Conservation (phyloP, 2,113 vertebrate species). For the Nestor notabilis region DNA sequence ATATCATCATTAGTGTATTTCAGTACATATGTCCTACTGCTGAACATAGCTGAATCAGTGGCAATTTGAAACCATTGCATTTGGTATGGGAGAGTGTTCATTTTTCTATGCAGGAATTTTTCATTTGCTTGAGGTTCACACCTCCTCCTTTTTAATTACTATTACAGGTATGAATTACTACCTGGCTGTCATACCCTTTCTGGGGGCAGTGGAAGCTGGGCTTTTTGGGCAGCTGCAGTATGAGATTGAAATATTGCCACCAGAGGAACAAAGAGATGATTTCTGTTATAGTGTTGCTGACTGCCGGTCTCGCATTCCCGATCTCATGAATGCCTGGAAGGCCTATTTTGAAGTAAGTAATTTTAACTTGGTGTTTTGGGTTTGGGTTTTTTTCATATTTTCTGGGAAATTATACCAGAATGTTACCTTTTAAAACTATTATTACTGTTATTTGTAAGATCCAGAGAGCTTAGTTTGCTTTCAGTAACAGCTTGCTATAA, state of each 20-base stretch:
- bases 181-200: slow-evolving; percentile 71
- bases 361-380: background rate
- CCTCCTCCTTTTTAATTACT: background rate
- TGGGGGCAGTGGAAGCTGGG: slow-evolving; percentile 75
- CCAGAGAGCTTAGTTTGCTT: background rate
- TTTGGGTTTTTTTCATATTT: background rate
- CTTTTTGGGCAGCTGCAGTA: slow-evolving; percentile 60
- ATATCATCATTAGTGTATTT: background rate
- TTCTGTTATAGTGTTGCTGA: slow-evolving; percentile 69
- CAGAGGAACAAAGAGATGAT: slow-evolving; percentile 9
- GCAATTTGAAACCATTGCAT: background rate
- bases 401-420: background rate
- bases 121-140: background rate
- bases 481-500: background rate
- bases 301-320: slow-evolving; percentile 44
- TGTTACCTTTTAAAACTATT: background rate
- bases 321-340: slow-evolving; percentile 71
- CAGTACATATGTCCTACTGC: background rate
- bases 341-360: slow-evolving; percentile 74
- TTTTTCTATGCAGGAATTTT: background rate
- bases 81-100: background rate
- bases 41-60: background rate
- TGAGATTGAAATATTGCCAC: slow-evolving; percentile 60
- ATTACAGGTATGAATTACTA: slow-evolving; percentile 78
- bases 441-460: background rate